Percentiles rank a stretch among this genome's conserved stretches.
phyloP scores from a whole-genome alignment of 2,113 vertebrate genomes.

The Gymnorhina tibicen region DNA sequence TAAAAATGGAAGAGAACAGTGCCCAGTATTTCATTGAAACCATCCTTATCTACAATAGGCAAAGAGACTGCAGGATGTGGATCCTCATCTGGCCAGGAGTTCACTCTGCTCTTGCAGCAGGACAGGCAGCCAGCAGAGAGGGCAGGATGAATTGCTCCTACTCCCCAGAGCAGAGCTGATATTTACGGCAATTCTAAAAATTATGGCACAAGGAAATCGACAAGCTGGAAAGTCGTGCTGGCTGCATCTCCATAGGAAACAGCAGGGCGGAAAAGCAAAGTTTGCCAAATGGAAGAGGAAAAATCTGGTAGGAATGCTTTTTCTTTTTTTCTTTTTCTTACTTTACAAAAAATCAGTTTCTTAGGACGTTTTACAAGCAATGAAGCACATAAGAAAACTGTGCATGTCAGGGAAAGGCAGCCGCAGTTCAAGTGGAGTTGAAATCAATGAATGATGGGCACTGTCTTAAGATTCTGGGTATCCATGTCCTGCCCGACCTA shows the following conservation, averaged over 20 bases:
- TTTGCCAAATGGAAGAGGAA: slow-evolving; percentile 19
- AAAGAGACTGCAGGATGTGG: neutral
- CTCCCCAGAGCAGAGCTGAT: neutral
- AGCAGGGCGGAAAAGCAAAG: neutral
- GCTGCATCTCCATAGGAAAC: neutral
- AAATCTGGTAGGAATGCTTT: neutral
- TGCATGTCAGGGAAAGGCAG: neutral
- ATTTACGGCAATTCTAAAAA: slow-evolving; percentile 16
- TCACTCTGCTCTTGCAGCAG: neutral
- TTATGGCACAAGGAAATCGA: slow-evolving; percentile 25
- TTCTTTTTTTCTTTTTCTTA: neutral
- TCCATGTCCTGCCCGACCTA: neutral
- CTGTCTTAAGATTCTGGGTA: neutral
- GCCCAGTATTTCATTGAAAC: neutral
- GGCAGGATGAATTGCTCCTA: neutral
- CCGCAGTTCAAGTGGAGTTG: neutral
- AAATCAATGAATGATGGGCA: neutral
- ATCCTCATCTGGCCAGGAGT: neutral
- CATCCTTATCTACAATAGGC: neutral
- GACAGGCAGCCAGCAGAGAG: neutral
- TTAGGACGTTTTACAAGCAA: neutral
- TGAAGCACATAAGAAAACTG: neutral
- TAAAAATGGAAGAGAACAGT: neutral
- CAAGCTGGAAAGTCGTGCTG: neutral
- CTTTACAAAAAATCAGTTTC: neutral